A percentile compares a stretch with the other conserved stretches of the same genome.
Evolutionary conservation across 2,888 invertebrate species (phyloP).

Genomic region (Eupsilia transversa): DNA sequence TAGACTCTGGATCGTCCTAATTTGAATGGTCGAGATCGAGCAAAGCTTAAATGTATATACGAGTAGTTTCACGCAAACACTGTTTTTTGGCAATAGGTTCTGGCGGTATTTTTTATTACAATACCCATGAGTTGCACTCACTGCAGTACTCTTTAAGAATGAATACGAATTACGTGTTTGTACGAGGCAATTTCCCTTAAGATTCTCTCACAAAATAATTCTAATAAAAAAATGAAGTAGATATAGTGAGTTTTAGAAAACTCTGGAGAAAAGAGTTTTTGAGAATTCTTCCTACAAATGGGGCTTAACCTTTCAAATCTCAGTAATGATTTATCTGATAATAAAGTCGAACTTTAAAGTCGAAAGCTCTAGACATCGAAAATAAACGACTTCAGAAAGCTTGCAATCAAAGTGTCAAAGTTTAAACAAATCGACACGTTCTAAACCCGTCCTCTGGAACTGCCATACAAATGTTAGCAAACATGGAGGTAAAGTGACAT

Average conservation of each 20-base stretch:
- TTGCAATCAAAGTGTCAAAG: constrained; percentile 21
- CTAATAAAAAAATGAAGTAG: not conserved
- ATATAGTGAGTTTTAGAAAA: not conserved
- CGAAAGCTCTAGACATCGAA: not conserved
- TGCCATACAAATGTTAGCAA: not conserved
- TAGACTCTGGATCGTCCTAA: not conserved
- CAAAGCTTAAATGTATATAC: not conserved
- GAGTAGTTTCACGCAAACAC: not conserved
- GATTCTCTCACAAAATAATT: too few species aligned
- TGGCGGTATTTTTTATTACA: not conserved
- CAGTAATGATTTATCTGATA: not conserved
- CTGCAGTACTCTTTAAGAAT: not conserved
- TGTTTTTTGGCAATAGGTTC: not conserved
- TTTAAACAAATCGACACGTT: not conserved
- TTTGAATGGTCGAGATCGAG: not conserved
- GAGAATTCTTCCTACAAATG: not conserved
- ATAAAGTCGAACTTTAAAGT: constrained; percentile 4
- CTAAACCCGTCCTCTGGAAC: not conserved
- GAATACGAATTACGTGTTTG: not conserved
- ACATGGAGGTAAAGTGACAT: not conserved
- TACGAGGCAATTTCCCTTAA: not conserved
- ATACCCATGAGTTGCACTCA: not conserved
- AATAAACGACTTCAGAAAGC: constrained; percentile 27
- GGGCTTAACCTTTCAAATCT: not conserved
- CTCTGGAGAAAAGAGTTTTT: too few species aligned